phyloP scores from a whole-genome alignment of 2,113 vertebrate species.

The Pipra filicauda region DNA sequence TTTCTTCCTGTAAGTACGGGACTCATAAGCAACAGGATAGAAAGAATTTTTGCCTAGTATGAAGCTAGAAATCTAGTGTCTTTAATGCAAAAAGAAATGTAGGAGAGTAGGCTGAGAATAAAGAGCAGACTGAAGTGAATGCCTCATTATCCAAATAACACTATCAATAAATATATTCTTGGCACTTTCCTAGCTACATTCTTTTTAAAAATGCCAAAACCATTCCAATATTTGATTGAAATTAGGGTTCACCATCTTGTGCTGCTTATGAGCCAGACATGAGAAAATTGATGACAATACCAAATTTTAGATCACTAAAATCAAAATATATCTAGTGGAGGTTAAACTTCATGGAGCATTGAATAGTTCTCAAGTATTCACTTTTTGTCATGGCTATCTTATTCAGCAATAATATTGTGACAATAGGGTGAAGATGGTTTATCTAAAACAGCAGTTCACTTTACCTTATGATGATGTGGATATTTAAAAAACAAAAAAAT shows the following conservation, averaged over 20 bases:
- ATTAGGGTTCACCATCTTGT: neutral
- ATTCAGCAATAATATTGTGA: neutral
- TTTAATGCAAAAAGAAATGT: neutral
- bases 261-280: neutral
- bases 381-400: neutral
- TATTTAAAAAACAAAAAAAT: neutral
- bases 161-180: neutral
- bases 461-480: neutral
- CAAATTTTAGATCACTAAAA: neutral
- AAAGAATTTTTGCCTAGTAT: neutral
- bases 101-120: accelerated
- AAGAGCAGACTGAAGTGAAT: neutral
- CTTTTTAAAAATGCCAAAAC: neutral
- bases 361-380: neutral
- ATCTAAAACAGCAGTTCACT: neutral
- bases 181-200: neutral
- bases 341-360: neutral
- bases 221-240: neutral
- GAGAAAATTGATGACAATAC: neutral
- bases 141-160: neutral
- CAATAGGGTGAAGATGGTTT: neutral
- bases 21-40: neutral
- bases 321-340: neutral
- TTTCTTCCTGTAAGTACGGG: neutral
- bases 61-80: neutral